These are phyloP conservation scores for Karalla daura DNA, from an alignment of 2,797 vertebrate species.

Conservation along the genomic window DNA sequence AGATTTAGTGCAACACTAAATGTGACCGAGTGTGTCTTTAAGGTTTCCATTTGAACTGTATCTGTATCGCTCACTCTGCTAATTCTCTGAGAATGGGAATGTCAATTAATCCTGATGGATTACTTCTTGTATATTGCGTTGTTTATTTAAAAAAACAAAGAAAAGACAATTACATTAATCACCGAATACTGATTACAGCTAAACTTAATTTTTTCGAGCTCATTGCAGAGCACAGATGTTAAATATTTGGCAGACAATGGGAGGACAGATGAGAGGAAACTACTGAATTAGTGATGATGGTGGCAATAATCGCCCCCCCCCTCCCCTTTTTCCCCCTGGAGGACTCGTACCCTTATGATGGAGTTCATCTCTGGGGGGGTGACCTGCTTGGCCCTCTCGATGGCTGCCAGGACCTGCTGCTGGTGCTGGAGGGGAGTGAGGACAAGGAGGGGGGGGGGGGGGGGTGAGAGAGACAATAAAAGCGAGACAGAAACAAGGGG, in stretches of 20 bases:
- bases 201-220: background rate
- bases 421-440: conserved; percentile 87
- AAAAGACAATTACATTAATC: background rate
- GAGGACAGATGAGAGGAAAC: conserved; percentile 16
- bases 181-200: background rate
- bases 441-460: background rate
- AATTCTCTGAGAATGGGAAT: too few relatives aligned
- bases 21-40: background rate
- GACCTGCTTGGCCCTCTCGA: conserved; percentile 98
- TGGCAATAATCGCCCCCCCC: conserved; percentile 35
- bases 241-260: conserved; percentile 2
- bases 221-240: background rate
- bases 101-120: background rate
- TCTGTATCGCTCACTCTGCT: background rate
- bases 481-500: conserved; percentile 55
- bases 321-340: conserved; percentile 25
- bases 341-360: conserved; percentile 94
- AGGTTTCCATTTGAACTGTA: background rate
- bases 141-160: background rate
- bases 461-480: conserved; percentile 52
- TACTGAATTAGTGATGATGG: conserved; percentile 8
- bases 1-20: background rate
- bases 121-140: background rate
- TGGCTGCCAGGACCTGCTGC: conserved; percentile 97
- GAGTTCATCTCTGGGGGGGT: conserved; percentile 98